Percentiles rank a stretch among this genome's conserved stretches.
These are phyloP conservation scores for Branchinecta lynchi DNA, from an alignment of 1,140 invertebrate genomes.

Conservation along the genomic window DNA sequence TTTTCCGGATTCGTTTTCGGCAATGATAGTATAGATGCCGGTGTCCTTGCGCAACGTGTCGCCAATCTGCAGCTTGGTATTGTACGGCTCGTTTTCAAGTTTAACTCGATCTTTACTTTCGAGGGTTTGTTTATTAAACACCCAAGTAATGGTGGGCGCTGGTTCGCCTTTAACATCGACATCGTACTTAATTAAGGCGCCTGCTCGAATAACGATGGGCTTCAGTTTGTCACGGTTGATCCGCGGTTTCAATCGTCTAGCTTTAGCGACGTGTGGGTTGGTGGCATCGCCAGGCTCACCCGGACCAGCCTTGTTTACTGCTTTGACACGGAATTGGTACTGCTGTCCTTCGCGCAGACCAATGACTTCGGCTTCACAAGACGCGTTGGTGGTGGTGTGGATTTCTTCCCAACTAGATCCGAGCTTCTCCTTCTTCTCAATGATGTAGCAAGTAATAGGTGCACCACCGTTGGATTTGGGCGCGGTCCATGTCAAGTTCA, in stretches of 20 bases:
- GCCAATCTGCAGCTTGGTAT: slow-evolving; percentile 65
- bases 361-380: slow-evolving; percentile 61
- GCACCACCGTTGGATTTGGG: slow-evolving; percentile 81
- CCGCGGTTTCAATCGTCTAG: slow-evolving; percentile 69
- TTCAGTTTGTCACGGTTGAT: slow-evolving; percentile 85
- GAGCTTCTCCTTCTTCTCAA: slow-evolving; percentile 92
- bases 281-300: slow-evolving; percentile 77
- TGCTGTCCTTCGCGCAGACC: slow-evolving; percentile 77
- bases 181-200: slow-evolving; percentile 76
- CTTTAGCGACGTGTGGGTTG: slow-evolving; percentile 71
- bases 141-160: slow-evolving; percentile 80
- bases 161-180: slow-evolving; percentile 91
- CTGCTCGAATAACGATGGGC: slow-evolving; percentile 71
- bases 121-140: slow-evolving; percentile 49
- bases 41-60: slow-evolving; percentile 64
- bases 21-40: slow-evolving; percentile 78
- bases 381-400: slow-evolving; percentile 57
- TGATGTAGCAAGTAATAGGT: slow-evolving; percentile 84
- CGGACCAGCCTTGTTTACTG: slow-evolving; percentile 84
- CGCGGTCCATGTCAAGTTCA: slow-evolving; percentile 82
- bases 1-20: slow-evolving; percentile 77
- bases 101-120: slow-evolving; percentile 44
- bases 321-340: slow-evolving; percentile 81
- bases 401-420: slow-evolving; percentile 75
- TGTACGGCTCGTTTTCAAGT: slow-evolving; percentile 85